Evolutionary conservation across 92 coral and sea anemone genomes (phyloP).

Genomic region (Phenganax marumi): DNA sequence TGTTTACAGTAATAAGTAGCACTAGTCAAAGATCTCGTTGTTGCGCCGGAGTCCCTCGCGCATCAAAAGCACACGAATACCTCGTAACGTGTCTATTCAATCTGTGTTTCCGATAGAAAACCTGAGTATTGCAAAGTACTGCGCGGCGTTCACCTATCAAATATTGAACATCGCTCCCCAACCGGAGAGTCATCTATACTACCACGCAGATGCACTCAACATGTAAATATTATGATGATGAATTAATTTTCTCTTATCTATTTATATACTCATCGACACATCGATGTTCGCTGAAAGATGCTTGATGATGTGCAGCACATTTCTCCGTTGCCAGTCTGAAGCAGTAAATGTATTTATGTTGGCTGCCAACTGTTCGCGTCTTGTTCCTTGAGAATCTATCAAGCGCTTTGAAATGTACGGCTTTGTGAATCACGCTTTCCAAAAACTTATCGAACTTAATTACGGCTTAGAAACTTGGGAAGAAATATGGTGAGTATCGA

Average conservation of each 20-base stretch:
- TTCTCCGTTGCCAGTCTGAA: background rate
- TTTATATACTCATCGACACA: slow-evolving; percentile 13
- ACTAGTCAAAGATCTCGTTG: too few species aligned
- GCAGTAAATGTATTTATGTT: background rate
- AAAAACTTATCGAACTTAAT: slow-evolving; percentile 79
- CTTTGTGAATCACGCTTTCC: slow-evolving; percentile 88
- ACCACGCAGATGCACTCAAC: slow-evolving; percentile 28
- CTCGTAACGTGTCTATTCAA: too few species aligned
- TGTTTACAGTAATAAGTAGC: too few species aligned
- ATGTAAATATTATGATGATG: slow-evolving; percentile 34
- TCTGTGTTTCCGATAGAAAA: too few species aligned
- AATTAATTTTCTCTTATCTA: slow-evolving; percentile 29
- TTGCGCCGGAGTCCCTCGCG: too few species aligned
- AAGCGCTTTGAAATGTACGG: slow-evolving; percentile 70
- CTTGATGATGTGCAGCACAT: slow-evolving; percentile 1
- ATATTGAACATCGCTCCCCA: slow-evolving; percentile 6
- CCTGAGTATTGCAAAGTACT: too few species aligned
- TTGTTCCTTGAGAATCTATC: background rate
- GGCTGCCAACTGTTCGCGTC: background rate
- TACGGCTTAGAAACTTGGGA: slow-evolving; percentile 86
- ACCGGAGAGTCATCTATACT: background rate
- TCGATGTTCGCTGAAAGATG: slow-evolving; percentile 7
- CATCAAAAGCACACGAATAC: too few species aligned
- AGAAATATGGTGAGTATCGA: slow-evolving; percentile 75
- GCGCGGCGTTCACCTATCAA: background rate